Conservation (phyloP, 2,113 vertebrate genomes). For the Ibidorhyncha struthersii region DNA sequence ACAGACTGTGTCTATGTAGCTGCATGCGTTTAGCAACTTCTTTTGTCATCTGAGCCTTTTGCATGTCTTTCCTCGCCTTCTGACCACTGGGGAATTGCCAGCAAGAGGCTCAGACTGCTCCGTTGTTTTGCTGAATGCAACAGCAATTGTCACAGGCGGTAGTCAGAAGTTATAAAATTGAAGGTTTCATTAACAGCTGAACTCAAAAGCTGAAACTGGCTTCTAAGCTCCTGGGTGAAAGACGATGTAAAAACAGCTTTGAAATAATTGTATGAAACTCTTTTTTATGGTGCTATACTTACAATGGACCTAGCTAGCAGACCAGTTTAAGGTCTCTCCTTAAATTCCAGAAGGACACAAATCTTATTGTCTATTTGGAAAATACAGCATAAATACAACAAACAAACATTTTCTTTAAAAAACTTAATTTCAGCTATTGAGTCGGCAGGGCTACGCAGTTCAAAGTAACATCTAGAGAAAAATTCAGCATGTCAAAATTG, state of each 20-base stretch:
- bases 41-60: background rate
- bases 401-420: background rate
- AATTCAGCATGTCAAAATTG: background rate
- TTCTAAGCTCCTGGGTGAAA: background rate
- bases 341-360: background rate
- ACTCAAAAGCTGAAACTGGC: background rate
- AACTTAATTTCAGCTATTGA: background rate
- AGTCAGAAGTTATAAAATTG: background rate
- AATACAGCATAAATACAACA: background rate
- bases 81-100: background rate
- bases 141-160: background rate
- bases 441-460: background rate
- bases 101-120: background rate
- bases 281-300: background rate
- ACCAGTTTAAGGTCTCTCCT: background rate
- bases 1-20: background rate
- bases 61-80: background rate
- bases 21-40: background rate
- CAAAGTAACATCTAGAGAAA: background rate
- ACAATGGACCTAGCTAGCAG: background rate
- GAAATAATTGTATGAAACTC: background rate
- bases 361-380: background rate
- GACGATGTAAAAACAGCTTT: background rate
- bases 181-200: background rate
- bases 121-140: background rate